phyloP scores from a whole-genome alignment of 2,888 invertebrate genomes.

The Melikaiella ostensackeni region DNA sequence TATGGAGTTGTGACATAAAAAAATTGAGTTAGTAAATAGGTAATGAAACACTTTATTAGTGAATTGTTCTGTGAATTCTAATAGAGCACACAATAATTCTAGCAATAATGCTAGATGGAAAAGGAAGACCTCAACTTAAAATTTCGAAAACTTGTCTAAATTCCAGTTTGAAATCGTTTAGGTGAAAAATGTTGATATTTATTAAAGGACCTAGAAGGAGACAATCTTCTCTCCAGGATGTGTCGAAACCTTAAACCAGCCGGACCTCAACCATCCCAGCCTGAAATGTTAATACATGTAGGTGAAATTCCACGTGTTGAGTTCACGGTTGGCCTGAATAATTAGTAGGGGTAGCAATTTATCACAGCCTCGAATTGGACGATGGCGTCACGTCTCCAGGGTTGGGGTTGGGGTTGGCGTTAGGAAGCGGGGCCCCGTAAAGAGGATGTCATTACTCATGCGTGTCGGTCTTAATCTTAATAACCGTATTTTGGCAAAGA shows the following conservation, averaged over 20 bases:
- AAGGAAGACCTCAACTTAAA: no score
- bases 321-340: slow-evolving; percentile 56
- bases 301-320: neutral
- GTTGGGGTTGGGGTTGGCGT: neutral
- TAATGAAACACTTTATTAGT: no score
- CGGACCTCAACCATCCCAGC: neutral
- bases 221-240: slow-evolving; percentile 25
- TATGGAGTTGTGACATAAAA: no score
- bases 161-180: neutral
- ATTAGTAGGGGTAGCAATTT: slow-evolving; percentile 72
- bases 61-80: no score
- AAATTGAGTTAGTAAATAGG: no score
- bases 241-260: neutral
- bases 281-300: slow-evolving; percentile 10
- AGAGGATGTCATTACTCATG: slow-evolving; percentile 70
- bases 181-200: neutral
- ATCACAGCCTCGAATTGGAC: slow-evolving; percentile 59
- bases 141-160: no score
- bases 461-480: slow-evolving; percentile 66
- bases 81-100: no score
- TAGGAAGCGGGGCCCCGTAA: slow-evolving; percentile 45
- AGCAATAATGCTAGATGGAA: no score
- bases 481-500: slow-evolving; percentile 55
- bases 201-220: slow-evolving; percentile 33
- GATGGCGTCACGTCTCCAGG: neutral